phyloP scores from a whole-genome alignment of 1,140 invertebrate species.

The Sitodiplosis mosellana region DNA sequence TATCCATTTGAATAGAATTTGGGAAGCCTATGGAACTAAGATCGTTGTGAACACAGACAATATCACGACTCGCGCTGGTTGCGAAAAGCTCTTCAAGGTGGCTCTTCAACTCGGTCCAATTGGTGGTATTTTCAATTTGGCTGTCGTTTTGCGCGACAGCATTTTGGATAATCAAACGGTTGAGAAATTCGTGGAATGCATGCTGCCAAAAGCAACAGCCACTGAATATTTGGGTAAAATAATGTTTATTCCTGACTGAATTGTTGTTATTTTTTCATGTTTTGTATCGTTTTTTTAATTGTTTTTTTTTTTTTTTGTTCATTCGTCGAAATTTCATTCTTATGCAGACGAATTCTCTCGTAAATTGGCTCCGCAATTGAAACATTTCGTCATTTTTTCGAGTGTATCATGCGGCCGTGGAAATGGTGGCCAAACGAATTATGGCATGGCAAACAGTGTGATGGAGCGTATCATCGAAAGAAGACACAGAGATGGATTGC shows the following conservation, averaged over 20 bases:
- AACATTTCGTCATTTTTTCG: slow-evolving; percentile 63
- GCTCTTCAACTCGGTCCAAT: slow-evolving; percentile 44
- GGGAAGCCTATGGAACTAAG: slow-evolving; percentile 40
- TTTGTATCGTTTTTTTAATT: too few species aligned
- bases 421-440: slow-evolving; percentile 78
- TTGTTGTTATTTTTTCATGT: too few species aligned
- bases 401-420: slow-evolving; percentile 75
- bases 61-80: slow-evolving; percentile 38
- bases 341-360: slow-evolving; percentile 29
- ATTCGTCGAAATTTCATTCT: too few species aligned
- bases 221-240: slow-evolving; percentile 32
- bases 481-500: slow-evolving; percentile 31
- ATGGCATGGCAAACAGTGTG: slow-evolving; percentile 55
- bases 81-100: slow-evolving; percentile 38
- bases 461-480: slow-evolving; percentile 54
- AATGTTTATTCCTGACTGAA: too few species aligned
- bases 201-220: slow-evolving; percentile 37
- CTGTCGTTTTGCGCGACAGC: slow-evolving; percentile 44
- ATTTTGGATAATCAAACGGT: slow-evolving; percentile 41
- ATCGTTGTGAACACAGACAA: slow-evolving; percentile 43
- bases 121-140: slow-evolving; percentile 68
- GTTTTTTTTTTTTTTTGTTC: too few species aligned
- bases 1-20: slow-evolving; percentile 26
- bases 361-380: slow-evolving; percentile 33
- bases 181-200: slow-evolving; percentile 33